These are phyloP conservation scores for Amphilophus citrinellus DNA, from an alignment of 2,113 vertebrate species.

Conservation along the genomic window DNA sequence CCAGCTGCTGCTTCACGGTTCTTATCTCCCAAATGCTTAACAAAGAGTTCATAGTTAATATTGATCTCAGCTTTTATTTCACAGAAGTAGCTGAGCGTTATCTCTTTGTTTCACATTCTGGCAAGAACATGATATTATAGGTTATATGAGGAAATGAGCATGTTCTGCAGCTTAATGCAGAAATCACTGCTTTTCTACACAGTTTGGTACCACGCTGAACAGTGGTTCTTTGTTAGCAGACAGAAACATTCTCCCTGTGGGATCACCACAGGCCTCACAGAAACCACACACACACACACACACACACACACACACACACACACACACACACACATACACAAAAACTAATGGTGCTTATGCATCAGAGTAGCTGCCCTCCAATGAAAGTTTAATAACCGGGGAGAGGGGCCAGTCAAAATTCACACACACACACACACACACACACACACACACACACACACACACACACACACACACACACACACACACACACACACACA, in stretches of 20 bases:
- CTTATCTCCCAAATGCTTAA: neutral
- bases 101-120: neutral
- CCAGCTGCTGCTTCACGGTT: neutral
- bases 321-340: slow-evolving; percentile 4
- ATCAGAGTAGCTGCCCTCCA: slow-evolving; percentile 49
- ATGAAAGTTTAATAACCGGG: slow-evolving; percentile 63
- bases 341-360: slow-evolving; percentile 42
- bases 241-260: slow-evolving; percentile 48
- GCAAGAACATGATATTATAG: neutral
- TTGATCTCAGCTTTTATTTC: neutral
- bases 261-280: slow-evolving; percentile 46
- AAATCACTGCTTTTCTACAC: slow-evolving; percentile 22
- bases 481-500: neutral
- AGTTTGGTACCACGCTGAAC: slow-evolving; percentile 35
- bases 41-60: neutral
- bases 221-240: slow-evolving; percentile 63
- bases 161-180: neutral
- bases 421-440: slow-evolving; percentile 28
- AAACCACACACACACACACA: slow-evolving; percentile 42
- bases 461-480: slow-evolving; percentile 16
- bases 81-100: neutral
- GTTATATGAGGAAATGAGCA: neutral
- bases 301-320: slow-evolving; percentile 19
- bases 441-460: slow-evolving; percentile 23
- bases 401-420: slow-evolving; percentile 52